Evolutionary conservation across 2,888 invertebrate species (phyloP), one percentile per base, ranked within the genome.

Genomic region (Vanessa cardui): DNA sequence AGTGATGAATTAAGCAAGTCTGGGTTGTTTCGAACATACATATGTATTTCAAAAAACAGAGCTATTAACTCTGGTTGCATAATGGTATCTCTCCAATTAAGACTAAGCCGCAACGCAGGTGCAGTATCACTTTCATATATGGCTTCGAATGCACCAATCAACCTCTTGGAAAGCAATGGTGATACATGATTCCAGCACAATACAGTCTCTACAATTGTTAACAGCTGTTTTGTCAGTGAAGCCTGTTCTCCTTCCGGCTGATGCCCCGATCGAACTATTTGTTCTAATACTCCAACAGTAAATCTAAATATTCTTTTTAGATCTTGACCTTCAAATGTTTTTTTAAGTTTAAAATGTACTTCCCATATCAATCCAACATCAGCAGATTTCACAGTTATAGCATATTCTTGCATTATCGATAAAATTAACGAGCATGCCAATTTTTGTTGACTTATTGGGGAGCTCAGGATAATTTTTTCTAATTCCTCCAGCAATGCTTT

Each of bases 321-420:
- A 83, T 97, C 96, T 60, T 94, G 93, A 26, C 93, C 94, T 93
- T 98, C 98, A 91, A 98, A 98, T 52, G 96, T 94, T 78, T 95
- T 95, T 86, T 98, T 98, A 44, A 97, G 95, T 80, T 95, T 94
- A 78, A 96, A 95, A 87, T 98, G 98, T 46, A 96, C 94, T 86
- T 97, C 97, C 97, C 97, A 98, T 54, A 97, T 95, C 60, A 98
- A 91, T 7, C 98, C 97, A 15, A 97, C 96, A 87, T 97, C 97
- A 45, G 97, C 96, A 1, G 98, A 97, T 80, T 97, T 96, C 1
- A 96, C 95, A 6, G 97, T 96, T 44, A 95, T 96, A 9, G 97
- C 96, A 90, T 97, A 98, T 86, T 98, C 98, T 91, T 97, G 97
- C 93, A 98, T 95, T 58, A 98, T 92, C 12, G 97, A 95, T 66